Conservation (phyloP, 1,140 invertebrate species). For the Pteromalus puparum region DNA sequence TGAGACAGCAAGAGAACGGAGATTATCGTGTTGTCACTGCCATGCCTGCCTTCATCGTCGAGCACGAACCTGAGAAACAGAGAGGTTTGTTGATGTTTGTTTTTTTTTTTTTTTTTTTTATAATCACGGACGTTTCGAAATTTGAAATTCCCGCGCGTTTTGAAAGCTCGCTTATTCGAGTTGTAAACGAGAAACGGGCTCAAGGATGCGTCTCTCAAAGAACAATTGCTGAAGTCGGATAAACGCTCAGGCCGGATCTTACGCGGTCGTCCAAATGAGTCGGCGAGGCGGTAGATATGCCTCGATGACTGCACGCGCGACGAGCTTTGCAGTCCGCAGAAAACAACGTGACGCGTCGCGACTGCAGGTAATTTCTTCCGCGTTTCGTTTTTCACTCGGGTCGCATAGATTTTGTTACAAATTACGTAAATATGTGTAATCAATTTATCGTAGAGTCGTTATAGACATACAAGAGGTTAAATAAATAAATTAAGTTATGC, state of each 20-base stretch:
- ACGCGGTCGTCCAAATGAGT: neutral
- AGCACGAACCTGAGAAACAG: constrained; percentile 73
- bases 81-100: constrained; percentile 58
- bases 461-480: too few relatives aligned
- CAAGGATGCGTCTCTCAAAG: too few relatives aligned
- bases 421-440: too few relatives aligned
- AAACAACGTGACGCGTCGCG: neutral
- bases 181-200: too few relatives aligned
- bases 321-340: neutral
- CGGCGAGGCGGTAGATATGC: neutral
- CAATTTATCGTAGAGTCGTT: neutral
- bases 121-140: neutral
- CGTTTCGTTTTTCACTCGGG: neutral
- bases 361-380: neutral
- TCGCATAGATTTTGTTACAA: too few relatives aligned
- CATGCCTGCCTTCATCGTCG: constrained; percentile 76
- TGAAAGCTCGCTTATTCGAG: too few relatives aligned
- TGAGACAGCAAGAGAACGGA: constrained; percentile 1
- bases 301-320: neutral
- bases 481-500: too few relatives aligned
- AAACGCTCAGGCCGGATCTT: too few relatives aligned
- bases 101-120: too few relatives aligned
- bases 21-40: constrained; percentile 77
- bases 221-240: too few relatives aligned
- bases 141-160: too few relatives aligned